Evolutionary conservation across 2,888 invertebrate genomes (phyloP), one percentile per base, ranked within the genome.

Genomic region (Xanthorhoe spadicearia): DNA sequence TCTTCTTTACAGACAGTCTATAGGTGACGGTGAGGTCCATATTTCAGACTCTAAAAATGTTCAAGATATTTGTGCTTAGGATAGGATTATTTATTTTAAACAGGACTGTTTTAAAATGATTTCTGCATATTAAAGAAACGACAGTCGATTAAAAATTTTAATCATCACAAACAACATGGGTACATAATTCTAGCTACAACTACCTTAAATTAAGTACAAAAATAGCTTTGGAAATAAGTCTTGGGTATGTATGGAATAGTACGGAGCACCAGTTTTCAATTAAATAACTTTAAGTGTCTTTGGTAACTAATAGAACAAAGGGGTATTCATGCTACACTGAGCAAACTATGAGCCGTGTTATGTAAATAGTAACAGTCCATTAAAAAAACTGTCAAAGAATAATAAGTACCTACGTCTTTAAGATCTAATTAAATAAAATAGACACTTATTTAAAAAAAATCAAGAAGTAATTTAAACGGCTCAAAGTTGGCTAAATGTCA

Each of bases 271-370:
- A 10, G 43, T 58, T 7, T 23, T 43, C 46, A 48, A 49, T 18
- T 48, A 50, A 51, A 46, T 56, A 55, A 48, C 52, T 48, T 55
- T 13, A n/a, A 50, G 2, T 50, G 61, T 61, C 62, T 68, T 68
- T 68, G 64, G 64, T 61, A 54, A 61, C 56, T 61, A 48, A 48
- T 48, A 48, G 23, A 61, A 53, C 54, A 35, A 38, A 9, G 10
- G 35, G 13, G 13, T 51, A 53, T 58, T 64, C 57, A 58, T 43
- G 57, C 46, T 62, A 57, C 1, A 17, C 48, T 2, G 38, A 7
- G 38, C 38, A 13, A 13, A 43, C 10, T 13, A 9, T 13, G 13
- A 43, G 13, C 38, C 13, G 3, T 13, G 10, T 43, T 0, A 13
- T 13, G 38, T 13, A 13, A 13, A 43, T 23, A 23, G 23, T 23